These are phyloP conservation scores for Geodia barretti DNA, from an alignment of 37 sponge, comb jelly and placozoan species.

Conservation along the genomic window DNA sequence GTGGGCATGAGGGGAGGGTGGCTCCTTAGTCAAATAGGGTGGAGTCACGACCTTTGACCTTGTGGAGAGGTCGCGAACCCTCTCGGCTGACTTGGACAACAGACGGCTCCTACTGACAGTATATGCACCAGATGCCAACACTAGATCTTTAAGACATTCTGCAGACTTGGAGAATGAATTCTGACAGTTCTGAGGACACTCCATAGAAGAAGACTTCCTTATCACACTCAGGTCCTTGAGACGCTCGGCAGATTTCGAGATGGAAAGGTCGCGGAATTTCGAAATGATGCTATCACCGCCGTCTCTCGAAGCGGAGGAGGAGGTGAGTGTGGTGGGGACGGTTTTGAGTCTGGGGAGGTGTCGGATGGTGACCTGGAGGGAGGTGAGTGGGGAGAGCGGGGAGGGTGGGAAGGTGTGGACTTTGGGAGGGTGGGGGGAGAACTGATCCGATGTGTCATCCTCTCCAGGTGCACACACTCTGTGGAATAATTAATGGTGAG, in stretches of 20 bases:
- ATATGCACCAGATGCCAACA: not conserved
- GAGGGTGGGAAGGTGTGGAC: conserved; percentile 46
- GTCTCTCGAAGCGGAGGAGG: not conserved
- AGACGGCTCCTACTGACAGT: not conserved
- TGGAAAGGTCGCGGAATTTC: not conserved
- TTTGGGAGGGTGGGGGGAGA: conserved; percentile 22
- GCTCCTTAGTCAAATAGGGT: not conserved
- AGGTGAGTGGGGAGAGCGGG: not conserved
- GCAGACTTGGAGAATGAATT: not conserved
- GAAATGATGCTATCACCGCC: not conserved
- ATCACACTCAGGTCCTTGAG: not conserved
- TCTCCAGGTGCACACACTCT: conserved; percentile 56
- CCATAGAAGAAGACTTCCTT: not conserved
- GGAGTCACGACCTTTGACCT: not conserved
- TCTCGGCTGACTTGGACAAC: not conserved
- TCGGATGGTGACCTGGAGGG: conserved; percentile 26
- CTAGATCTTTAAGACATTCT: not conserved
- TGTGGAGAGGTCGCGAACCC: not conserved
- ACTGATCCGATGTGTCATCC: conserved; percentile 16
- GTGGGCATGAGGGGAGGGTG: not conserved
- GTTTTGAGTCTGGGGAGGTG: conserved; percentile 36
- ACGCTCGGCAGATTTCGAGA: not conserved
- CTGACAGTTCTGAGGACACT: not conserved
- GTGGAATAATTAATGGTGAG: no score
- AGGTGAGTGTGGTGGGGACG: conserved; percentile 15